Evolutionary conservation across 2,888 invertebrate species (phyloP), one percentile per base, ranked within the genome.

Genomic region (Hermaeophaga mercurialis): DNA sequence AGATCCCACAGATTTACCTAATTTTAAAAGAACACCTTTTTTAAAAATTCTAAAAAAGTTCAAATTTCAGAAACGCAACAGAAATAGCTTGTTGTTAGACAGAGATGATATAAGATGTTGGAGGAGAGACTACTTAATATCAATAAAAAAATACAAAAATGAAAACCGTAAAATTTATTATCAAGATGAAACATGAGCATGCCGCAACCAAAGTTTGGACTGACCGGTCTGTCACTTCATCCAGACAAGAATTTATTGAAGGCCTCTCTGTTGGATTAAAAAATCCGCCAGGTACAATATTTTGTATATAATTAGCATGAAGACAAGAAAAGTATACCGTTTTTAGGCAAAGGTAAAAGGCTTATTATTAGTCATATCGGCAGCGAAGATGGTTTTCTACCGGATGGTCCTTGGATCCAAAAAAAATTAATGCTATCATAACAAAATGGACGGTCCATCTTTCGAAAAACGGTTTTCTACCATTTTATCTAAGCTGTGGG

Each of bases 141-240:
- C 50, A 56, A 62, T 65, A 26, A 54, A 53, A 54, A 11, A n/a
- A 12, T 57, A 47, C 18, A 41, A 61, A 36, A 11, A 56, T 7
- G 54, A 63, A 54, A 34, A 28, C 8, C 24, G 59, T 38, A 54
- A 50, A 52, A 59, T 64, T 15, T 66, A 62, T 48, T 65, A 62
- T 44, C 34, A 58, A 2, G 66, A 65, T 54, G 61, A 63, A 52
- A 66, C 64, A 3, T 62, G 64, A 60, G 33, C 60, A 64, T 39
- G 60, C 59, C n/a, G 17, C 18, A 9, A 34, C 49, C 9, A 46
- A 57, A 26, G 17, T 46, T n/a, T 41, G 54, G 49, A 17, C 36
- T 3, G 58, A 58, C 39, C 5, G 15, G 3, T 26, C 49, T 7
- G 22, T 54, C 2, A 6, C 34, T 5, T 44, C 54, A 6, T 43